Base-by-base conservation (phyloP, 2,113 vertebrate species). In the Bucco capensis region DNA sequence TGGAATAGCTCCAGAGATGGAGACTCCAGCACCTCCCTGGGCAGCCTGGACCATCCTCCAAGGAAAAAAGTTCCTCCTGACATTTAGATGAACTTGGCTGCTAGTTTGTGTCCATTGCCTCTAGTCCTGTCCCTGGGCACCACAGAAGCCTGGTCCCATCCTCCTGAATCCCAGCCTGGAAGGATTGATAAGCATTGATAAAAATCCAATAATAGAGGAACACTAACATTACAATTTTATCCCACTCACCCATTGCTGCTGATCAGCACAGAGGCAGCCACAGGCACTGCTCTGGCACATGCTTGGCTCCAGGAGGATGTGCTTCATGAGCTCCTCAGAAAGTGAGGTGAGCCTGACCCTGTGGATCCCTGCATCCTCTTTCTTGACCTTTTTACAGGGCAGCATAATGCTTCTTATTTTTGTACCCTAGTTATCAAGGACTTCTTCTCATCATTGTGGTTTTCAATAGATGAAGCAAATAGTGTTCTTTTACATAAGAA, bases 401-500 rank as follows among this genome's bases (percentile, higher is more conserved):
- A 75, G 19, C 38, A 27, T 49, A 54, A 64, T 38, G 9, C 9
- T 60, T 18, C 25, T 28, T 28, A n/a, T 18, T 15, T 58, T 37
- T 58, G 18, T 14, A 4, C 9, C 3, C 13, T 37, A 12, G 51
- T 89, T 92, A 72, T 76, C 58, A 46, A 22, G 37, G 58, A 40
- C 62, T 83, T 91, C 24, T 30, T 31, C 25, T 84, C 50, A 30
- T 47, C 10, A 1, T 70, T 78, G 31, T 3, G 23, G 72, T 93
- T 93, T 95, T 95, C 84, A 89, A 65, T 79, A 73, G 71, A 50
- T 72, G 58, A 92, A 93, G 54, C 77, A 50, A 78, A 57, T 70
- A 85, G 40, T 17, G 31, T 89, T 92, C 66, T 95, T 93, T 94
- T 89, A 89, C 71, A 38, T 93, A 82, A 93, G 89, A 91, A 82